Evolutionary conservation across 2,888 invertebrate species (phyloP), one percentile per base, ranked within the genome.

Genomic region (Agrochola circellaris): DNA sequence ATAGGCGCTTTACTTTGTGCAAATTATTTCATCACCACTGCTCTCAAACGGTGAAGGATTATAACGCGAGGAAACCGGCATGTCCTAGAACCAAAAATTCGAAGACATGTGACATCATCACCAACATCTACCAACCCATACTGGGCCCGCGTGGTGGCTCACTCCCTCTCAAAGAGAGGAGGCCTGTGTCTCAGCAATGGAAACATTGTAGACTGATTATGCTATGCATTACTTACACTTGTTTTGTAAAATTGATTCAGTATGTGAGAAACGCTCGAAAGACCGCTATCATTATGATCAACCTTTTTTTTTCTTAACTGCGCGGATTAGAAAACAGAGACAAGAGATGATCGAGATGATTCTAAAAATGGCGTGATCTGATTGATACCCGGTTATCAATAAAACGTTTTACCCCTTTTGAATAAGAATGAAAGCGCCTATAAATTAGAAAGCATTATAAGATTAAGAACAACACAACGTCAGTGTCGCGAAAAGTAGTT

Each of bases 401-500:
- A 1, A 45, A 38, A 26, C 4, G n/a, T 34, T 17, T 45, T 48
- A 15, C 48, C 38, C 42, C 38, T 42, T 77, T 62, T 30, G 8
- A 34, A 42, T 23, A 17, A 42, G 5, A 30, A 30, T 48, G 30
- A 62, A 81, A 51, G 30, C 9, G 20, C 15, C 17, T 23, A 17
- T 20, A 42, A 8, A 69, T 75, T 38, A 8, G 15, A 73, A 73
- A 80, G n/a, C 61, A 62, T 69, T 58, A 8, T 56, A 54, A 23
- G 26, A 66, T 23, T 45, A 56, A 42, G 26, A 45, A n/a, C 17
- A 60, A 70, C 15, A 34, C 9, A n/a, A 42, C 15, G 34, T 60
- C 38, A n/a, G 48, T 69, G n/a, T n/a, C 54, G 34, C 42, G 23
- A 67, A 20, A 73, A 77, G 45, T 70, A 76, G 38, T 70, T 75